Base-by-base conservation (phyloP, 2,113 vertebrate species). In the Motacilla tschutschensis region DNA sequence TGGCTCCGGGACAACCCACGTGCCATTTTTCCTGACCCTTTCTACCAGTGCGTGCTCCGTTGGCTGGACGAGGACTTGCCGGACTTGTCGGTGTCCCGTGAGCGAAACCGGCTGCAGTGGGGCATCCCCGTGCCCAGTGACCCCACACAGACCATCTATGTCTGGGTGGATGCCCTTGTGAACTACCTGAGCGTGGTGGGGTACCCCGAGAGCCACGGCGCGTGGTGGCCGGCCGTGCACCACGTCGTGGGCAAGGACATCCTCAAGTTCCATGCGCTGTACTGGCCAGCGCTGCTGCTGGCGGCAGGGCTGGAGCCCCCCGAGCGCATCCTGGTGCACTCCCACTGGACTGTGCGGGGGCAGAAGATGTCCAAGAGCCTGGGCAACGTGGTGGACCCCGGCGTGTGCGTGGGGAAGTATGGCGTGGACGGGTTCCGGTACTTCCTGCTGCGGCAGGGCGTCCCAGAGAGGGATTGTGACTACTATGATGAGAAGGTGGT, bases 321-420 rank as follows among this genome's bases (percentile, higher is more conserved):
- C 0, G 95, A 90, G 88, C 94, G 94, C 3, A 97, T 99, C 85
- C 92, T 96, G 16, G 99, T 99, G 43, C 99, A 99, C 74, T 99
- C 98, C 12, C 99, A 99, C 92, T 99, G 99, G 99, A 99, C 98
- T 0, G 98, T 98, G 6, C 92, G 47, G 26, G 98, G 98, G 26
- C 98, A 98, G 91, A 99, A 99, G 95, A 99, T 99, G 99, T 99
- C 99, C 47, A 99, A 99, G 91, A 99, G 99, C 95, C 74, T 99
- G 82, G 98, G 98, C 20, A 99, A 99, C 1, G 98, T 99, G 77
- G 92, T 99, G 10, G 98, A 99, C 57, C 99, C 99, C 5, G 10
- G 77, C 3, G 89, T 96, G 33, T 97, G 97, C 22, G 74, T 98
- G 2, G 88, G 72, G 14, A 95, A 55, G 57, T 98, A 98, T 76